Conservation (phyloP, 2,113 vertebrate species). For the Corythoichthys haematopterus region DNA sequence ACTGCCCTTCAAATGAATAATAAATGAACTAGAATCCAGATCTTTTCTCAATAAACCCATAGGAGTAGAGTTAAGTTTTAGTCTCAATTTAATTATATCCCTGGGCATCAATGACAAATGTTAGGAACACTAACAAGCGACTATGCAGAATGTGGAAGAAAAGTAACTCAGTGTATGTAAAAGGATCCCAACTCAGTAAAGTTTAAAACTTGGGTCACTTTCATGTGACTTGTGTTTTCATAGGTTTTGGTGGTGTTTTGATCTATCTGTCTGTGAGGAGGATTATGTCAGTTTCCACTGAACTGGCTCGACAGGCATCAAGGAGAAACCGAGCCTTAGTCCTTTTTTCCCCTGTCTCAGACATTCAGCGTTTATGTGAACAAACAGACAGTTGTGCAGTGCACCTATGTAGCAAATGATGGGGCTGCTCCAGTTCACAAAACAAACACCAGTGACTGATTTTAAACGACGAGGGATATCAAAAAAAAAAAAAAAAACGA, state of each 20-base stretch:
- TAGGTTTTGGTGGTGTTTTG: not conserved
- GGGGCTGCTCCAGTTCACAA: not conserved
- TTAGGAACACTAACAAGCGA: conserved; percentile 22
- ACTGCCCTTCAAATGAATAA: conserved; percentile 18
- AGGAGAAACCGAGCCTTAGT: not conserved
- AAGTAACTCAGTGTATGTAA: not conserved
- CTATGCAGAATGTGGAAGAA: conserved; percentile 6
- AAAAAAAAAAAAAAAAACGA: too few relatives aligned
- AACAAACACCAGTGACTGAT: not conserved
- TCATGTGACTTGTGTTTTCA: not conserved
- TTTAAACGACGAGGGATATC: too few relatives aligned
- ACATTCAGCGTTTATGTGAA: not conserved
- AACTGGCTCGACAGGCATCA: not conserved
- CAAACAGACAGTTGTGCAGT: not conserved
- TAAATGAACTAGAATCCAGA: conserved; percentile 17
- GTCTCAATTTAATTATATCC: conserved; percentile 29
- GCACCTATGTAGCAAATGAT: not conserved
- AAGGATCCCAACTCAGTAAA: not conserved
- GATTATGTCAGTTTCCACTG: not conserved
- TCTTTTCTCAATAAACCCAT: conserved; percentile 31
- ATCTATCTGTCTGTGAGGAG: not conserved
- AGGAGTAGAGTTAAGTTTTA: conserved; percentile 17
- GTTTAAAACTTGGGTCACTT: not conserved
- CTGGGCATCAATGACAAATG: conserved; percentile 25
- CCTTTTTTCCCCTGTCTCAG: not conserved